Evolutionary conservation across 1,140 invertebrate species (phyloP).

Genomic region (Phocides pigmalion): DNA sequence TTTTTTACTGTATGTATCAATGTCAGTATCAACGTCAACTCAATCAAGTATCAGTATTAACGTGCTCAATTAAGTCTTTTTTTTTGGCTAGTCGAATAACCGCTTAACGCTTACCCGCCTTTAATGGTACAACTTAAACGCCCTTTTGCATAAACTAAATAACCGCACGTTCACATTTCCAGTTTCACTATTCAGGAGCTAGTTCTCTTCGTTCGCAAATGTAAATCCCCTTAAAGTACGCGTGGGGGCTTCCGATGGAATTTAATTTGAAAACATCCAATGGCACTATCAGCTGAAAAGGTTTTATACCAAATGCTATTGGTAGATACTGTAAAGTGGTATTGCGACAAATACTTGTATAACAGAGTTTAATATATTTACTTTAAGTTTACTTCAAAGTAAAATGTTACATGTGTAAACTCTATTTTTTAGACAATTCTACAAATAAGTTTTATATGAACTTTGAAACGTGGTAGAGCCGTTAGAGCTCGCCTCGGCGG

Average conservation of each 20-base stretch:
- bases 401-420: too few relatives aligned
- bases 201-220: constrained; percentile 33
- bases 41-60: not conserved
- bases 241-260: constrained; percentile 29
- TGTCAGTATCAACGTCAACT: too few relatives aligned
- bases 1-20: too few relatives aligned
- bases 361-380: too few relatives aligned
- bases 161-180: constrained; percentile 35
- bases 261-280: constrained; percentile 22
- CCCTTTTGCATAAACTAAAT: constrained; percentile 51
- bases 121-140: constrained; percentile 6
- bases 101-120: not conserved
- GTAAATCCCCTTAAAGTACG: constrained; percentile 35
- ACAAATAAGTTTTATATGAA: too few relatives aligned
- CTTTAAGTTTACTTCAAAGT: too few relatives aligned
- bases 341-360: too few relatives aligned
- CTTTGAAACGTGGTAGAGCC: too few relatives aligned
- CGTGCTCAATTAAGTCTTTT: too few relatives aligned
- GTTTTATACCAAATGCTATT: not conserved
- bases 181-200: constrained; percentile 34
- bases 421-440: too few relatives aligned
- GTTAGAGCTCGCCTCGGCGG: too few relatives aligned
- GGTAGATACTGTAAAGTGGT: not conserved
- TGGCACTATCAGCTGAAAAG: constrained; percentile 6
- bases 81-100: not conserved